A percentile compares a stretch with the other conserved stretches of the same genome.
phyloP scores from a whole-genome alignment of 2,113 vertebrate species.

The Ivindomyrus marchei region DNA sequence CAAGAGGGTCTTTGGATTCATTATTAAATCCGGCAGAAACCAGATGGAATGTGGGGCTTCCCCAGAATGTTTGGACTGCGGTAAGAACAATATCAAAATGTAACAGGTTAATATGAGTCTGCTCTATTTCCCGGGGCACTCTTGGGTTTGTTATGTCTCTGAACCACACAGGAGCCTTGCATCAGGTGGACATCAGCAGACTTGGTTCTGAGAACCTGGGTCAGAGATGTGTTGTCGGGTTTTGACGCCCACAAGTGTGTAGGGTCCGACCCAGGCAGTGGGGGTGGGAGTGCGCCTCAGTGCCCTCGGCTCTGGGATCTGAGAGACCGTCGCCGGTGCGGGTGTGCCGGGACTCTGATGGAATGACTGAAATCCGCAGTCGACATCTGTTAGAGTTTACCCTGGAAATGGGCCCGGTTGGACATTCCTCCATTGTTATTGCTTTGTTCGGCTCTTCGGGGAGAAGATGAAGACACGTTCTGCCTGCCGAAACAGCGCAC shows the following conservation, averaged over 20 bases:
- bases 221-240: not conserved
- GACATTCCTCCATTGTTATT: slow-evolving; percentile 33
- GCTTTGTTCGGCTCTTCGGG: slow-evolving; percentile 45
- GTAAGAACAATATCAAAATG: not conserved
- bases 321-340: slow-evolving; percentile 10
- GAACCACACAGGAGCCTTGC: not conserved
- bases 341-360: slow-evolving; percentile 28
- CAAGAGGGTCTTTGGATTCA: not conserved
- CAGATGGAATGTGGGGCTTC: not conserved
- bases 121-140: not conserved
- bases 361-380: slow-evolving; percentile 34
- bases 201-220: not conserved
- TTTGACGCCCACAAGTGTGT: not conserved
- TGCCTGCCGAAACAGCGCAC: slow-evolving; percentile 10
- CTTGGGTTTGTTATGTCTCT: not conserved
- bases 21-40: not conserved
- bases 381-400: slow-evolving; percentile 39
- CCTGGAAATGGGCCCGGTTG: slow-evolving; percentile 34
- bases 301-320: slow-evolving; percentile 11
- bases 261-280: not conserved
- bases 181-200: not conserved
- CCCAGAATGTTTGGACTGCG: not conserved
- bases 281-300: not conserved
- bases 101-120: not conserved
- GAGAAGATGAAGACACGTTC: slow-evolving; percentile 42